Base-by-base conservation (phyloP, 1,140 invertebrate species). In the Stratiolaelaps scimitus region DNA sequence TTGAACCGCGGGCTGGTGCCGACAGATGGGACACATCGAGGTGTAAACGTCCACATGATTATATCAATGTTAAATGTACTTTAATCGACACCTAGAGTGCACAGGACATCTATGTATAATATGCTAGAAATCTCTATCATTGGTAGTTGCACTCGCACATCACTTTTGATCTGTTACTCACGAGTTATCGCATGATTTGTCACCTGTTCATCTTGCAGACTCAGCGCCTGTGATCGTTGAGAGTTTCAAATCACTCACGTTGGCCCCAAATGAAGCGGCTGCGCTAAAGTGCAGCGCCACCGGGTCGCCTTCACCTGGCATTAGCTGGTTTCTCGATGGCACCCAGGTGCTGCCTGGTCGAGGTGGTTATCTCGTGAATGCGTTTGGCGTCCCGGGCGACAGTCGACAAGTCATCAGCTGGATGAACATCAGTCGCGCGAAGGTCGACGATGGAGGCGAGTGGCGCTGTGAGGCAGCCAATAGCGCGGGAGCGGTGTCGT, bases 351-450 rank as follows among this genome's bases (percentile, higher is more conserved):
- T 60, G 26, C 53, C 53, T 5, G 34, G 26, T 60, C 53, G 53
- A 5, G 53, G 53, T 6, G 13, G 53, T 5, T 60, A 29, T 10
- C 23, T 34, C 23, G 34, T 60, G 26, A 60, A 60, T 26, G 26
- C 15, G 2, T 60, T 60, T 34, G 53, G 53, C 17, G 53, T 60
- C 23, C 53, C 53, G 23, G 53, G 69, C n/a, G 69, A 69, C 44
- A 69, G 69, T 45, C 26, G 69, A 23, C 68, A 68, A 1, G 85
- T 91, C 43, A 84, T 89, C 71, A 89, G 86, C 76, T 87, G 88
- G 75, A 79, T 92, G 68, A 92, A 92, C 78, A 87, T 92, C 69
- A 84, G 85, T 1, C 72, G 72, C 19, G 72, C 75, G 4, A 67
- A 70, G 10, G 71, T 77, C 0, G 66, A 68, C 40, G 75, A 76